Evolutionary conservation across 2,113 vertebrate species (phyloP).

Genomic region (human (Homo sapiens)): DNA sequence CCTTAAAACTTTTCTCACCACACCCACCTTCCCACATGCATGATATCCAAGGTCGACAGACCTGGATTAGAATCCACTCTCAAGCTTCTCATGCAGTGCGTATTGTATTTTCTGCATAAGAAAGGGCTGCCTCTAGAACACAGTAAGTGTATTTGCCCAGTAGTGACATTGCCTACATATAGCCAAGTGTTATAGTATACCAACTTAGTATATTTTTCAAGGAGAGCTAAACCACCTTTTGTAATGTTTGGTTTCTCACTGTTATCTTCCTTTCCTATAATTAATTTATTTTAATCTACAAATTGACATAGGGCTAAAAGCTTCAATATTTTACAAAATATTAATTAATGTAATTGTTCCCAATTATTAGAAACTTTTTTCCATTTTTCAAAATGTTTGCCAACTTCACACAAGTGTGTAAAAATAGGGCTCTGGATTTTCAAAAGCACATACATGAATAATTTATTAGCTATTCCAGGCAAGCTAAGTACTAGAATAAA

Average conservation of each 20-base stretch:
- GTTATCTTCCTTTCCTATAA: not conserved
- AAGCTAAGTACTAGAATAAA: constrained; percentile 95
- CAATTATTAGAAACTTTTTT: constrained; percentile 66
- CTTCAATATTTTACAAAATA: constrained; percentile 78
- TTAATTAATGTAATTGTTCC: constrained; percentile 73
- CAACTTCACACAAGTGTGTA: constrained; percentile 82
- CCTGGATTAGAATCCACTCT: not conserved
- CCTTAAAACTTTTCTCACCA: not conserved
- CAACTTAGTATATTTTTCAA: not conserved
- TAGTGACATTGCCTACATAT: not conserved
- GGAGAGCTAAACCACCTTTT: constrained; percentile 38
- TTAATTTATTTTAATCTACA: constrained; percentile 54
- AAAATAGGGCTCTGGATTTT: constrained; percentile 78
- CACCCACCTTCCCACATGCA: not conserved
- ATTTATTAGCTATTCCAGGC: constrained; percentile 91
- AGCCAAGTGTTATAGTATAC: not conserved
- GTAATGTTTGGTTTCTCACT: not conserved
- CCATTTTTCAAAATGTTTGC: constrained; percentile 65
- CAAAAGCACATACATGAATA: constrained; percentile 86
- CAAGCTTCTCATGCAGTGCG: not conserved
- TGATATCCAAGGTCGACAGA: not conserved
- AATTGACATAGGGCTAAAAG: constrained; percentile 79
- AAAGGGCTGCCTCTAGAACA: not conserved
- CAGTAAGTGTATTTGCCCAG: not conserved
- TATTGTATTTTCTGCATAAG: constrained; percentile 3